A percentile compares a stretch with the other conserved stretches of the same genome.
Evolutionary conservation across 2,113 vertebrate genomes (phyloP).

Genomic region (Illadopsis cleaveri): DNA sequence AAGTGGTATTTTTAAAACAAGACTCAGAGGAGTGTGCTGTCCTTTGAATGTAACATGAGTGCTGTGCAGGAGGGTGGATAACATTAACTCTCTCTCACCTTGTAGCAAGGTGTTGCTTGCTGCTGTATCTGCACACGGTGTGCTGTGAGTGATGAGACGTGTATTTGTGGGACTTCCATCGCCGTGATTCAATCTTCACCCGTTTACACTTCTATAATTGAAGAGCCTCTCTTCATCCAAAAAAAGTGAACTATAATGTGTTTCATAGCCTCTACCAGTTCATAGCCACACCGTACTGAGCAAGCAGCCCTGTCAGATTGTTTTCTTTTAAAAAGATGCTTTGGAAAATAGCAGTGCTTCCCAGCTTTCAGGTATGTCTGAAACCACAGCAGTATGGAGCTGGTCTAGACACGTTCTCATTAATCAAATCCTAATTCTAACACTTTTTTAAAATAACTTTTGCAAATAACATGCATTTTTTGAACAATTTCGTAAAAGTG

Average conservation of each 20-base stretch:
- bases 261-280: conserved; percentile 11
- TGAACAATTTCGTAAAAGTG: conserved; percentile 42
- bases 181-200: conserved; percentile 1
- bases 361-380: not conserved
- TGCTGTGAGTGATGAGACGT: not conserved
- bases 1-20: conserved; percentile 25
- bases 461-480: conserved; percentile 49
- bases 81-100: not conserved
- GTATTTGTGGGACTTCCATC: not conserved
- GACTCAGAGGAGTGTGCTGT: not conserved
- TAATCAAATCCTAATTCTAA: conserved; percentile 48
- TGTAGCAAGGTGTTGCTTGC: not conserved
- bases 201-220: conserved; percentile 51
- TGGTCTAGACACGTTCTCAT: conserved; percentile 48
- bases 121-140: not conserved
- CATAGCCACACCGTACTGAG: conserved; percentile 3
- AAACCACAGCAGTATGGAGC: conserved; percentile 14
- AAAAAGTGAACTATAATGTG: conserved; percentile 16
- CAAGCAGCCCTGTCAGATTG: not conserved
- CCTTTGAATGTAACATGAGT: not conserved
- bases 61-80: not conserved
- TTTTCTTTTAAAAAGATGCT: conserved; percentile 60
- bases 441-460: not conserved
- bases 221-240: conserved; percentile 48
- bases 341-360: conserved; percentile 18